Base-by-base conservation (phyloP, 2,113 vertebrate species). In the Tenebrosternarchus preto region DNA sequence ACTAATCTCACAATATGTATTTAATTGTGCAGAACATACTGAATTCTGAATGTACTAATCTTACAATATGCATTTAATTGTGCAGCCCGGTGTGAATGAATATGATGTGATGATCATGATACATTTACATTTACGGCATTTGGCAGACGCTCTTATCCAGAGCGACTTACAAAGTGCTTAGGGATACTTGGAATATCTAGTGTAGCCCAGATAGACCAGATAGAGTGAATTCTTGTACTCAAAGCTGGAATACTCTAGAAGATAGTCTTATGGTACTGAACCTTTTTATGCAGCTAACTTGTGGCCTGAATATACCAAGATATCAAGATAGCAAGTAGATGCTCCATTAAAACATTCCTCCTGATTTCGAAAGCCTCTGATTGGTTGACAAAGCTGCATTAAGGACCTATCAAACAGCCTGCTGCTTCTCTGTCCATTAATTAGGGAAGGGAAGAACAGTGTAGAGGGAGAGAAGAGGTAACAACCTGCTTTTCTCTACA, bases 311-410 rank as follows among this genome's bases (percentile, higher is more conserved):
- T n/a, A n/a, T n/a, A n/a, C n/a, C n/a, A n/a, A n/a, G n/a, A n/a
- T n/a, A 53, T 56, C 20, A 85, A 90, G 91, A 89, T 88, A 89
- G 88, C 84, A 91, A 92, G 84, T 78, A 80, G 88, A 91, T 90
- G 87, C 85, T 87, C 79, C 59, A 82, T 83, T 22, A 56, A 84
- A 86, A 88, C 81, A 83, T 90, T 88, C 63, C 2, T 78, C 83
- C 81, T 91, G 89, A 93, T 92, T 92, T 93, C 91, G 92, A 91
- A 88, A 88, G 86, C 86, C 88, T 89, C 88, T 93, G 91, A 93
- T 90, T 92, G 90, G 91, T 89, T 89, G 91, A 91, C 89, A 91
- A 92, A 92, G 88, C 92, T 82, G 80, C 92, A 93, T 93, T 93
- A 93, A 92, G 91, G 84, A 81, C 36, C 67, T 91, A 93, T 92